phyloP scores from a whole-genome alignment of 2,113 vertebrate species.

The Eulemur rufifrons region DNA sequence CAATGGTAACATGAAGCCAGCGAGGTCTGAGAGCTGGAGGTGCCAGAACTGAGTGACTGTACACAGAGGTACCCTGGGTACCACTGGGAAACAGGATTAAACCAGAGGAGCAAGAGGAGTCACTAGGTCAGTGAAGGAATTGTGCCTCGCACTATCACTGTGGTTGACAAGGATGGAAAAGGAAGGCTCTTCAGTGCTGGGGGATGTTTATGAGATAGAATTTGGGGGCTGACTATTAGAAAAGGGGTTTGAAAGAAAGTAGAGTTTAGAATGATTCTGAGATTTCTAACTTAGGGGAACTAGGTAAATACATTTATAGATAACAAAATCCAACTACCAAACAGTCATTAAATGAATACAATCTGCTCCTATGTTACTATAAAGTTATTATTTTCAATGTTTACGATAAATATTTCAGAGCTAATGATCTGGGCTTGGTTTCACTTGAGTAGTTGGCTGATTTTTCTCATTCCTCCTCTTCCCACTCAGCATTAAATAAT shows the following conservation, averaged over 20 bases:
- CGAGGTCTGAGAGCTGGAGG: neutral
- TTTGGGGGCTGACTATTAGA: neutral
- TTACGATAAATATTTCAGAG: neutral
- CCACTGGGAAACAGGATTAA: neutral
- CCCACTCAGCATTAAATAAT: neutral
- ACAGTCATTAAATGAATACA: neutral
- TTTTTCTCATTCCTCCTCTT: conserved; percentile 11
- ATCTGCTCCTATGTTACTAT: neutral
- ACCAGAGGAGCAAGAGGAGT: neutral
- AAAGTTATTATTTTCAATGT: neutral
- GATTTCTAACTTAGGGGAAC: neutral
- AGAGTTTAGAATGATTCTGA: neutral
- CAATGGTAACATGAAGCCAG: neutral
- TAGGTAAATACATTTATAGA: neutral
- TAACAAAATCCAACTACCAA: neutral
- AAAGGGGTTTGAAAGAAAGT: neutral
- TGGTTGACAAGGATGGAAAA: neutral
- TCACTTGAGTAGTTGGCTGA: neutral
- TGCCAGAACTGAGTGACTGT: too few relatives aligned
- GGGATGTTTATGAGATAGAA: neutral
- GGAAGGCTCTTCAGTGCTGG: rapidly evolving
- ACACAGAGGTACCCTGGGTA: rapidly evolving
- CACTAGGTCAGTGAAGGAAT: neutral
- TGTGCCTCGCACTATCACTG: neutral
- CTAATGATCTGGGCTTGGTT: neutral